Base-by-base conservation (phyloP, 2,888 invertebrate species). In the Tyria jacobaeae region DNA sequence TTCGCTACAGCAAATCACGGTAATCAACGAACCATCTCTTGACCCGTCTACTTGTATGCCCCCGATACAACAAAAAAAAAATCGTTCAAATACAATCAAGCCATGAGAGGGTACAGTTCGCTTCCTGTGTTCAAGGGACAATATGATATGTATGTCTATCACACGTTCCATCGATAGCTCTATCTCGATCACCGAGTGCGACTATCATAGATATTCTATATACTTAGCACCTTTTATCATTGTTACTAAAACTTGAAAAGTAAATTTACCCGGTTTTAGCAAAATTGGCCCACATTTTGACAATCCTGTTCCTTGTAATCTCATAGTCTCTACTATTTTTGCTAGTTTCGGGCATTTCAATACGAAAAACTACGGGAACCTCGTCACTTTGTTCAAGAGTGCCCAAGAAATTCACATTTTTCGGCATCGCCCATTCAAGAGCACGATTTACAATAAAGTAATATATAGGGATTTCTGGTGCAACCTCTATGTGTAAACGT, bases 261-360 rank as follows among this genome's bases (percentile, higher is more conserved):
- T 39, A 64, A 66, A n/a, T 81, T 80, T 84, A 94, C 94, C 94
- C 90, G 72, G 85, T 88, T 86, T 90, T 94, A 44, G 94, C 94
- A 77, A 94, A 94, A 75, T 94, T 94, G 0, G 94, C 94, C 93
- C 94, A 94, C 89, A 94, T 86, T 76, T 85, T 89, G 4, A 91
- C 75, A 54, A 93, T 84, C 79, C 89, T 86, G 25, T 75, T 85
- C 68, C 89, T 87, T 17, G 89, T 91, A 49, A 69, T 82, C 3
- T 89, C 73, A 10, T 90, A 89, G 70, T 92, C 90, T 58, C 88
- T 77, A 68, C 87, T 89, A 24, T 91, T 91, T 74, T 87, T 88
- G 65, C 83, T 88, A 31, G 77, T 64, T 15, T 82, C 79, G 14
- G 81, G 77, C 56, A 73, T 69, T 73, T 82, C 86, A 10, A 89